Percentiles rank a stretch among this genome's conserved stretches.
These are phyloP conservation scores for Aptenodytes patagonicus DNA, from an alignment of 2,113 vertebrate species.

Conservation along the genomic window DNA sequence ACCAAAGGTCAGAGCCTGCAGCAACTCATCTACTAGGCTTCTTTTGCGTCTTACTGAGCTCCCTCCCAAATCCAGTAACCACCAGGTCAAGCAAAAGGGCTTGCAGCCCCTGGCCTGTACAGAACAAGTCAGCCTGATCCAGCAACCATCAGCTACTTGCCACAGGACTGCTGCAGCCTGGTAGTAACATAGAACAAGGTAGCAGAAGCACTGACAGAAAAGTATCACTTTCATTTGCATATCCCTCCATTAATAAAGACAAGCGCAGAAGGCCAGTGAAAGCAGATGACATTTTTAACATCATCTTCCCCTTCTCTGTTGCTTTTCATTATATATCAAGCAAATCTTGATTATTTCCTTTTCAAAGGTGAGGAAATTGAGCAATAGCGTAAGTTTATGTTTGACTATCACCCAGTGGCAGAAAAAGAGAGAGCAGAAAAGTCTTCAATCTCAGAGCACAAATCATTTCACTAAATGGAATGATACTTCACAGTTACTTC, in stretches of 20 bases:
- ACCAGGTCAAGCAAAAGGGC: not conserved
- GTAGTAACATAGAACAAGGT: not conserved
- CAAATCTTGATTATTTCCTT: not conserved
- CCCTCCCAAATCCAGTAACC: not conserved
- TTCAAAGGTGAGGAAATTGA: not conserved
- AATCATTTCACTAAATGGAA: not conserved
- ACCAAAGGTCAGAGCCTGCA: not conserved
- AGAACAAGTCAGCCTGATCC: not conserved
- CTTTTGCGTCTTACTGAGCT: not conserved
- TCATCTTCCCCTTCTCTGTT: not conserved
- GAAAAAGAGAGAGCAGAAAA: not conserved
- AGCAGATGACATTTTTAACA: not conserved
- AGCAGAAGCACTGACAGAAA: not conserved
- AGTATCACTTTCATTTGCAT: not conserved
- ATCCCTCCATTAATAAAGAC: not conserved
- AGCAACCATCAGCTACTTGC: not conserved
- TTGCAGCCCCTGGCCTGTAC: not conserved
- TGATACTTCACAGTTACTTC: too few relatives aligned
- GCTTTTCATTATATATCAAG: not conserved
- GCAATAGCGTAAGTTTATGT: not conserved
- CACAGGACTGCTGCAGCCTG: not conserved
- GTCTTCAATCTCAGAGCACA: not conserved
- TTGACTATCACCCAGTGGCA: conserved; percentile 49
- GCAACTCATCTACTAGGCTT: not conserved
- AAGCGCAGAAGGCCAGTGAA: not conserved